Base-by-base conservation (phyloP, 2,888 invertebrate genomes). In the Rhimphoctona megacephalus region DNA sequence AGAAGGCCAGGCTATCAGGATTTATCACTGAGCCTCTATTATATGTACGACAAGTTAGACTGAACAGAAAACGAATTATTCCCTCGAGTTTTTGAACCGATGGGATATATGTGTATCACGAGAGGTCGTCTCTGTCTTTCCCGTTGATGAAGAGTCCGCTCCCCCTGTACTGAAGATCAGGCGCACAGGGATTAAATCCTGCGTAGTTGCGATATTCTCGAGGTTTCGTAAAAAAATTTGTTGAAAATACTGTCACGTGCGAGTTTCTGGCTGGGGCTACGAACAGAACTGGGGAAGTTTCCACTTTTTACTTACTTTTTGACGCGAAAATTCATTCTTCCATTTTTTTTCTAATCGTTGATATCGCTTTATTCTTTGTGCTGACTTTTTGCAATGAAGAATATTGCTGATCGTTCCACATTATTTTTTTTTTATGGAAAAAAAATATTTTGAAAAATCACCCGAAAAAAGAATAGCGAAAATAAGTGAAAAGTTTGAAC, bases 41-140 rank as follows among this genome's bases (percentile, higher is more conserved):
- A 69, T 46, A 69, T 25, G 70, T 54, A 11, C 61, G 43, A 81
- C 88, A 85, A n/a, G 66, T 77, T 30, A 25, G 89, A 90, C 90
- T 89, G 84, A 86, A 86, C 85, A 88, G 89, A 87, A 92, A 92
- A 92, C 92, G 92, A 92, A 93, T 93, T 91, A 92, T 91, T 91
- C 92, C 90, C 90, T 84, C 79, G 90, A 90, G 88, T 87, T 83
- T 87, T 87, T 85, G 78, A 87, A 81, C 89, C 89, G 89, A 89
- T 90, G 87, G 88, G 80, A 89, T 73, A 89, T 73, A 85, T 78
- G 69, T 87, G 46, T 49, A 61, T 76, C 61, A 46, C 30, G 22
- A 64, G 67, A 70, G 81, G n/a, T 76, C 85, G 76, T 46, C 39
- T 14, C 67, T 79, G 64, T 79, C 70, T 83, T 80, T 57, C n/a